Base-by-base conservation (phyloP, 2,113 vertebrate genomes). In the Prochilodus magdalenae region DNA sequence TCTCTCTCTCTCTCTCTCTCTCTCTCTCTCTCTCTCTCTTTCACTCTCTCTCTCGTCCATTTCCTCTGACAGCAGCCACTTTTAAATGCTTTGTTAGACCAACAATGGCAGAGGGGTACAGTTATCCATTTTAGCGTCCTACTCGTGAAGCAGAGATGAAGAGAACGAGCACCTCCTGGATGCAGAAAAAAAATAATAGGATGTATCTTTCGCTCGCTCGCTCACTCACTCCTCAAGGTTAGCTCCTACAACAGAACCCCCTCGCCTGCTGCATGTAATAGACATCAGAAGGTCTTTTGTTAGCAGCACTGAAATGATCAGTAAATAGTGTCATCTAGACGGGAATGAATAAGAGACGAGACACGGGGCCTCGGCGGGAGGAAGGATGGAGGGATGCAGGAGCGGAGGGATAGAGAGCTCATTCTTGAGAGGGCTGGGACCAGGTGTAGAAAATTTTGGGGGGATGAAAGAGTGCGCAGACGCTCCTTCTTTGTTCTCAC, bases 51-150 rank as follows among this genome's bases (percentile, higher is more conserved):
- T 40, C 65, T 63, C 59, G 15, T 16, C 26, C 27, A 49, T 77
- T 53, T 29, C 62, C 30, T 16, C 3, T 29, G 59, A 77, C 60
- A 67, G 62, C 40, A 67, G 30, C 63, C 20, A 49, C 36, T 77
- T 66, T 77, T 66, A 77, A 77, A 77, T 66, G 75, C 63, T 65
- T 77, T 77, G 36, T 77, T 77, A 77, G 59, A 49, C n/a, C 49
- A 77, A 66, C 75, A 77, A 76, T 77, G 60, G 16, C 75, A 66
- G 5, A 30, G 75, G 67, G 26, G 36, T 53, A 77, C 40, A 36
- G 8, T n/a, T 30, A 40, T 51, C 62, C 40, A 13, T 33, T 70
- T 44, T 4, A 75, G 20, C 33, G 4, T n/a, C 22, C 66, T n/a
- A 13, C 20, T 14, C n/a, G 22, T 20, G 66, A 70, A 44, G 3